Conservation (phyloP, 2,888 invertebrate species). For the Cantharis lateralis region DNA sequence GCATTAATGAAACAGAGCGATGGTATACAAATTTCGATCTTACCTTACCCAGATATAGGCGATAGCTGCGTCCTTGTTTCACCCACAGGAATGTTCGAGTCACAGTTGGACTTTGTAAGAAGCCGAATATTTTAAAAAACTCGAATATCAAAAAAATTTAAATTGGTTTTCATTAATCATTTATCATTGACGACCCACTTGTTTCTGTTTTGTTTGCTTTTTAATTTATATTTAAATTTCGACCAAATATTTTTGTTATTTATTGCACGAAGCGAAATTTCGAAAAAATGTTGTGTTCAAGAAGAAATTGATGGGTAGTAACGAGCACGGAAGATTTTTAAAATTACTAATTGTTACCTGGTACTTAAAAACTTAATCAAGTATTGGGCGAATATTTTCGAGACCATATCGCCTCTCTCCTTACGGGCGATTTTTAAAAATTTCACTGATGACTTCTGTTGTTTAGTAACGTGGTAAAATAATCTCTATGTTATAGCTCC, state of each 20-base stretch:
- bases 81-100: conserved; percentile 29
- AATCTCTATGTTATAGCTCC: conserved; percentile 45
- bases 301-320: not conserved
- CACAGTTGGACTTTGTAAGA: conserved; percentile 29
- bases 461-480: conserved; percentile 44
- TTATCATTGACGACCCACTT: conserved; percentile 8
- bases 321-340: not conserved
- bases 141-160: conserved; percentile 12
- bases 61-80: conserved; percentile 14
- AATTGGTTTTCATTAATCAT: conserved; percentile 15
- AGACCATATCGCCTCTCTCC: conserved; percentile 19
- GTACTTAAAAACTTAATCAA: conserved; percentile 29
- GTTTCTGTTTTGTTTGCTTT: conserved; percentile 3
- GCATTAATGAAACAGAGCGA: conserved; percentile 27
- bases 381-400: conserved; percentile 5
- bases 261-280: not conserved
- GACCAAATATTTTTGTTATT: not conserved
- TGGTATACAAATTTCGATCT: conserved; percentile 19
- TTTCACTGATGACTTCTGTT: conserved; percentile 47
- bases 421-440: conserved; percentile 30
- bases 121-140: conserved; percentile 28
- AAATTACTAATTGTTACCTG: conserved; percentile 17
- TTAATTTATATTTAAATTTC: conserved; percentile 1
- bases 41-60: conserved; percentile 12
- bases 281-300: not conserved